phyloP scores from a whole-genome alignment of 2,113 vertebrate genomes.

The Labeo rohita region DNA sequence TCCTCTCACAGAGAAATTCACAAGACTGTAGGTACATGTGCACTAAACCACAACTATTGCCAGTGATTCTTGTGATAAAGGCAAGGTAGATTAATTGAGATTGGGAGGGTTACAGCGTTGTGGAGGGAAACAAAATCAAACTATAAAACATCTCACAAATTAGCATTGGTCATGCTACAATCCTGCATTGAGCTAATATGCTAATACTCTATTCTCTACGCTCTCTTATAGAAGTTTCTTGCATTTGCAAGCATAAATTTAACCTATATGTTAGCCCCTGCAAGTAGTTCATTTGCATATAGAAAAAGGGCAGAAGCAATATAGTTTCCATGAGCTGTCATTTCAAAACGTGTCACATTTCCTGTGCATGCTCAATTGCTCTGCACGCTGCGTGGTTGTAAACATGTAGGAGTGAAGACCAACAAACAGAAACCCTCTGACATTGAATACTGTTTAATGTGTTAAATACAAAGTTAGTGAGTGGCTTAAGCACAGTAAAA shows the following conservation, averaged over 20 bases:
- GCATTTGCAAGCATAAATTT: slow-evolving; percentile 16
- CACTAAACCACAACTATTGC: slow-evolving; percentile 3
- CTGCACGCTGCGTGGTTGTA: slow-evolving; percentile 51
- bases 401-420: slow-evolving; percentile 45
- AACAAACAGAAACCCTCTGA: slow-evolving; percentile 19
- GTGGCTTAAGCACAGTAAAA: not conserved
- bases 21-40: not conserved
- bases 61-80: not conserved
- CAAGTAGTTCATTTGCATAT: slow-evolving; percentile 35
- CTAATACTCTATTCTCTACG: not conserved
- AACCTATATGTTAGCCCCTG: slow-evolving; percentile 23
- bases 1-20: slow-evolving; percentile 8
- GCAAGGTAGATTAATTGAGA: not conserved
- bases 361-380: slow-evolving; percentile 49
- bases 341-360: slow-evolving; percentile 55
- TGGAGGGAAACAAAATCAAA: not conserved
- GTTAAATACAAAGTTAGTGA: not conserved
- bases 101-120: not conserved
- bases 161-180: not conserved
- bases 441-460: not conserved
- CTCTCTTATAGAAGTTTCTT: not conserved
- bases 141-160: not conserved
- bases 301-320: slow-evolving; percentile 41
- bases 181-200: not conserved
- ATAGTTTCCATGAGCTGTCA: slow-evolving; percentile 51